Conservation (phyloP, 2,888 invertebrate genomes). For the Ramazzottius varieornatus region DNA sequence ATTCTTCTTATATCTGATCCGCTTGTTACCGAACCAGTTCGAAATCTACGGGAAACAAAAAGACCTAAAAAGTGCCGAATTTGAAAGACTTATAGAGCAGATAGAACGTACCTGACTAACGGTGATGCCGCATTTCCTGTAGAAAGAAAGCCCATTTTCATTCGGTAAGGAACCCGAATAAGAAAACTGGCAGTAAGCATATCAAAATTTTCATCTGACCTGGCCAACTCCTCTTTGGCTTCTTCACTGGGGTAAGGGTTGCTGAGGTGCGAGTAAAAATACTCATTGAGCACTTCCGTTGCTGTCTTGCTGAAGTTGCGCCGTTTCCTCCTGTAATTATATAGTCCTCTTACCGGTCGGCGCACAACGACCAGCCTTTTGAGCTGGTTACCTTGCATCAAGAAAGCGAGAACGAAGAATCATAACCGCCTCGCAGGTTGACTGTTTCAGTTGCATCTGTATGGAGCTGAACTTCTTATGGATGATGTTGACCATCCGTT, state of each 20-base stretch:
- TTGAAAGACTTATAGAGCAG: not conserved
- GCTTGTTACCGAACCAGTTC: slow-evolving; percentile 27
- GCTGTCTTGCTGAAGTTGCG: slow-evolving; percentile 25
- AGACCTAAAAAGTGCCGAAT: not conserved
- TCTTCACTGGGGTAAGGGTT: slow-evolving; percentile 26
- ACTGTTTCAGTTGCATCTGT: slow-evolving; percentile 30
- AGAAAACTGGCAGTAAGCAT: too few species aligned
- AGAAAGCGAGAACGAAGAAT: slow-evolving; percentile 26
- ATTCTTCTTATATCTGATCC: slow-evolving; percentile 26
- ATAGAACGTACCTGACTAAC: slow-evolving; percentile 48
- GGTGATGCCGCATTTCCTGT: slow-evolving; percentile 93
- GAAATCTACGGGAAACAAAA: slow-evolving; percentile 16
- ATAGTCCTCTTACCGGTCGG: not conserved
- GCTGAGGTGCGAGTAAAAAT: slow-evolving; percentile 25
- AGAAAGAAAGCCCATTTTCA: too few species aligned
- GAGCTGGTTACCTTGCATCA: slow-evolving; percentile 21
- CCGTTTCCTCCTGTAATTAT: slow-evolving; percentile 21
- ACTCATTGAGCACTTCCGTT: slow-evolving; percentile 24
- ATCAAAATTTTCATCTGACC: too few species aligned
- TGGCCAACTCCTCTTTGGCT: slow-evolving; percentile 24
- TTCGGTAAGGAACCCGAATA: too few species aligned
- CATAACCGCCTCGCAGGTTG: slow-evolving; percentile 31
- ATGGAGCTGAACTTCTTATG: slow-evolving; percentile 15
- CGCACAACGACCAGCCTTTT: not conserved
- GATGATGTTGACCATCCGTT: slow-evolving; percentile 23